Percentiles rank a stretch among this genome's conserved stretches.
Conservation (phyloP, 2,113 vertebrate species). For the Hippocampus guttulatus region DNA sequence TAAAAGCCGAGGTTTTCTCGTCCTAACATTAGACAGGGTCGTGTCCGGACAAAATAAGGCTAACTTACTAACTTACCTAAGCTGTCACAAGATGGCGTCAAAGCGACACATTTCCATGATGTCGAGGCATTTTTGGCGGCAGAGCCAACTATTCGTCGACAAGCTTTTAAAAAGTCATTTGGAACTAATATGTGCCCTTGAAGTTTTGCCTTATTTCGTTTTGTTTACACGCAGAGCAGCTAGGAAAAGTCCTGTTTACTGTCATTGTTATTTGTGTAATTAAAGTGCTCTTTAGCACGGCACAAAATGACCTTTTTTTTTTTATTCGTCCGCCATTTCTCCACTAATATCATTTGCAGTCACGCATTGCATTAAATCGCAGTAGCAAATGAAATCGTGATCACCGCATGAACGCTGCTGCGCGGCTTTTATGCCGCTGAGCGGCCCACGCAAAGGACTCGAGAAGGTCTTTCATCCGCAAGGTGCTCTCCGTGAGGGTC, state of each 20-base stretch:
- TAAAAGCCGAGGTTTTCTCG: too few relatives aligned
- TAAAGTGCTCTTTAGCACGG: background rate
- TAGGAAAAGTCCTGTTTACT: background rate
- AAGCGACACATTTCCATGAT: background rate
- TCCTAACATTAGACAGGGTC: too few relatives aligned
- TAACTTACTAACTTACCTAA: too few relatives aligned
- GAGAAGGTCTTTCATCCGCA: background rate
- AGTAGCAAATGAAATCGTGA: background rate
- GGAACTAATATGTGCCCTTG: too few relatives aligned
- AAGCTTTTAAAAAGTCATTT: background rate
- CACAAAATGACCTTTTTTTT: background rate
- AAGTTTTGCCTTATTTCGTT: too few relatives aligned
- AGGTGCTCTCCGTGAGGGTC: background rate
- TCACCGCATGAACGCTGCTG: background rate
- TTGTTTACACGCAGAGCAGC: too few relatives aligned
- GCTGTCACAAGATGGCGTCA: background rate
- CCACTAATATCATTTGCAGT: background rate
- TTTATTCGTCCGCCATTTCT: background rate
- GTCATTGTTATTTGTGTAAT: background rate
- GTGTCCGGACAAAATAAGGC: too few relatives aligned
- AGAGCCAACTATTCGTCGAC: too few relatives aligned
- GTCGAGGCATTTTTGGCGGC: background rate
- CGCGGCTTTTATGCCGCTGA: background rate
- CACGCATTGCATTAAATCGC: background rate
- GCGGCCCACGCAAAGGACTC: background rate